Evolutionary conservation across 2,113 vertebrate genomes (phyloP), one percentile per base, ranked within the genome.

Genomic region (Hemichromis elongatus): DNA sequence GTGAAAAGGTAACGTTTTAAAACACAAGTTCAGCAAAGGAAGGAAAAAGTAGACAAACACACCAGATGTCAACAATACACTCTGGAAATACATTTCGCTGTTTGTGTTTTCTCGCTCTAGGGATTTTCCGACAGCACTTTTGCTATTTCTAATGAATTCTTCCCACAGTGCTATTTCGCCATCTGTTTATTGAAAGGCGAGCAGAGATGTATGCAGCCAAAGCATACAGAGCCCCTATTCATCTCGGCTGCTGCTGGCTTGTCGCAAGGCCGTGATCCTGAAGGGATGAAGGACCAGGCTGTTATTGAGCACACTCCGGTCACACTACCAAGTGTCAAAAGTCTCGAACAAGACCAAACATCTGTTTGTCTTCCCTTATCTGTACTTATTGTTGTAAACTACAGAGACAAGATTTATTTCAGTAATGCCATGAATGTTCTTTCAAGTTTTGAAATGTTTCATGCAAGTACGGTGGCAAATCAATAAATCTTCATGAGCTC

Each of bases 201-300:
- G 92, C 50, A 47, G 88, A 93, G 87, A 88, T 10, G 18, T 73
- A 53, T 35, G 33, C 35, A 78, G 85, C 89, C 88, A 90, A 84
- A 78, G 68, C 63, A 83, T 19, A 95, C 91, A 96, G 84, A 93
- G 90, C 12, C 87, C 92, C 89, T 90, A 95, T 96, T 96, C 94
- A 95, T 93, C 50, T 78, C n/a, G 33, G 78, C 79, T 79, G 88
- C 33, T 77, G 82, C 85, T 90, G 90, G 81, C 82, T 78, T 66
- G 35, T 63, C 66, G 84, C 88, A 84, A 88, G 83, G 86, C 90
- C 82, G n/a, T 83, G 82, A 90, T 89, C 85, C 92, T 85, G 80
- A 86, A 68, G 84, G 80, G 70, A 90, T 37, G 85, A 83, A 80
- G 84, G 86, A 75, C 68, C n/a, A 13, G 33, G 59, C 84, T 33